Base-by-base conservation (phyloP, 2,888 invertebrate species). In the Epirrita christyi region DNA sequence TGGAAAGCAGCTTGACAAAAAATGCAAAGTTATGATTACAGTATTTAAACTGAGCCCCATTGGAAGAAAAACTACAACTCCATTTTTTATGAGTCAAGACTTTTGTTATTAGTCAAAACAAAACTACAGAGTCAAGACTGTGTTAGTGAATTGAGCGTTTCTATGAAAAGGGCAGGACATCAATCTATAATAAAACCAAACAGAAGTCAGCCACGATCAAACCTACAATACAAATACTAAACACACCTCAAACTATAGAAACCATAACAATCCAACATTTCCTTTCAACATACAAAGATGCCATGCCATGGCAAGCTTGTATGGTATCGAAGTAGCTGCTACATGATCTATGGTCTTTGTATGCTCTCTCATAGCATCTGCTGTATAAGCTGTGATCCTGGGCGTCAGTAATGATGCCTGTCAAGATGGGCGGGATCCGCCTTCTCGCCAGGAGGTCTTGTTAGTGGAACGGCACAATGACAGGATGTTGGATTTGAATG, bases 401-500 rank as follows among this genome's bases (percentile, higher is more conserved):
- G 59, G 54, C 51, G 54, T 54, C 42, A 28, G 50, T 66, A 63
- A 66, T 63, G 61, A 61, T 48, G n/a, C 53, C 56, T 56, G 54
- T 58, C 59, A 59, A 52, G 63, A 61, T 64, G 67, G 67, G 67
- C 60, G 64, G 62, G 10, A 28, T 48, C 61, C 61, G 57, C 61
- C 64, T 49, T 64, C 64, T 15, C 63, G 21, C 42, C 63, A 54
- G 61, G 67, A 55, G 63, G 61, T 53, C 67, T 64, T 47, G 55
- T 63, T 63, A 62, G 34, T 28, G 15, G 38, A 36, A 44, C 49
- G 27, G 37, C 45, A 59, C 41, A 55, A 48, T 61, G 51, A 42
- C 56, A 42, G 54, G 55, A 57, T 49, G 53, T 57, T 21, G 48
- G 34, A 37, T 59, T 54, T 45, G 51, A 41, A 42, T 55, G 49